Conservation (phyloP, 92 coral and sea anemone species). For the Umimayanthus chanpuru region DNA sequence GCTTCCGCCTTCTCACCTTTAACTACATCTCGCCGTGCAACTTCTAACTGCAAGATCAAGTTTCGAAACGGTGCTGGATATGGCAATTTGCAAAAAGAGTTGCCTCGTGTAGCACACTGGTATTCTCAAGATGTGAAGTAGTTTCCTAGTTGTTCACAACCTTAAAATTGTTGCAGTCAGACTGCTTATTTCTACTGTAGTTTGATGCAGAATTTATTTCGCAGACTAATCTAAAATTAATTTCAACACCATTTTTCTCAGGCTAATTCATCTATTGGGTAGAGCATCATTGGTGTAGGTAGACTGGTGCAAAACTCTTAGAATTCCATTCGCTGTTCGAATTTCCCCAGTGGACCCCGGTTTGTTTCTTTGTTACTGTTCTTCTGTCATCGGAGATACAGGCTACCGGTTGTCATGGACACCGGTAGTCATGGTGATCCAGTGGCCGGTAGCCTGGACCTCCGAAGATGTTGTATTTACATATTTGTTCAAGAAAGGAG, state of each 20-base stretch:
- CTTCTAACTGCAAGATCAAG: not conserved
- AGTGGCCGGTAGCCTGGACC: not conserved
- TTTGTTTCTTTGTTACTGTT: not conserved
- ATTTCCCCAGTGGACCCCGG: slow-evolving; percentile 1
- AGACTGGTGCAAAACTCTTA: not conserved
- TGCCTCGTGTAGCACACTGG: not conserved
- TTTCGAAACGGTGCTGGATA: not conserved
- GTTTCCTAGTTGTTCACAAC: not conserved
- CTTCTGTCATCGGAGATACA: not conserved
- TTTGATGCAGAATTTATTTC: not conserved
- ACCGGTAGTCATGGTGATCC: no score
- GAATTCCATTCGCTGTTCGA: not conserved
- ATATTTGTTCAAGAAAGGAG: slow-evolving; percentile 46
- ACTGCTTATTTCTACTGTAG: not conserved
- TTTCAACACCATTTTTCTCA: no score
- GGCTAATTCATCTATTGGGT: no score
- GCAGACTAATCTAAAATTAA: not conserved
- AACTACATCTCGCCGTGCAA: not conserved
- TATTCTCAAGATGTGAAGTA: not conserved
- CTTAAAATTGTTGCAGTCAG: not conserved
- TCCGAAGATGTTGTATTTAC: not conserved
- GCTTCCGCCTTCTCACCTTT: not conserved
- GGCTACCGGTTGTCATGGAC: not conserved
- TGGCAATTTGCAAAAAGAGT: not conserved
- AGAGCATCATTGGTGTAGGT: no score